These are phyloP conservation scores for Morinoia aosen DNA, from an alignment of 2,888 invertebrate genomes.

Conservation along the genomic window DNA sequence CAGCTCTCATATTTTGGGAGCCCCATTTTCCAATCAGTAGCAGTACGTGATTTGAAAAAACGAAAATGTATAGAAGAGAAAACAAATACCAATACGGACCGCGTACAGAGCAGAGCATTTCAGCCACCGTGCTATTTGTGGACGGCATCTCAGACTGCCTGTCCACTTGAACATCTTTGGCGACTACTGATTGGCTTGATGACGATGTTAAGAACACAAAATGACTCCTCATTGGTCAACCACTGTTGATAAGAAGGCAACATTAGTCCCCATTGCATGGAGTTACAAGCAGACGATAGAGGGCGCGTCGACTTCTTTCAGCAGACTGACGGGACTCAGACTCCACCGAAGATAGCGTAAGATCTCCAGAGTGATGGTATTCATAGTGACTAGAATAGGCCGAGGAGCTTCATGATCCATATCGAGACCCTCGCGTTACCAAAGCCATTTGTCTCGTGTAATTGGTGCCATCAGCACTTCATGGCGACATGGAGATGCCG, in stretches of 20 bases:
- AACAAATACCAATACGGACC: background rate
- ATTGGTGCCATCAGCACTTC: slow-evolving; percentile 12
- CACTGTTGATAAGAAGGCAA: background rate
- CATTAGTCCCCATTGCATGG: background rate
- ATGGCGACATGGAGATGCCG: background rate
- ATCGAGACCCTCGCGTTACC: slow-evolving; percentile 28
- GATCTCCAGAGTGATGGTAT: background rate
- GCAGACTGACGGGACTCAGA: background rate
- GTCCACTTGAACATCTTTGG: background rate
- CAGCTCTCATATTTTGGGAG: background rate
- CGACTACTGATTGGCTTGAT: background rate
- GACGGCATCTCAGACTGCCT: background rate
- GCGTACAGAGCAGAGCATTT: background rate
- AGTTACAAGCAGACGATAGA: background rate
- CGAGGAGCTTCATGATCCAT: background rate
- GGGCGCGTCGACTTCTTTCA: background rate
- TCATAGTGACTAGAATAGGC: slow-evolving; percentile 12
- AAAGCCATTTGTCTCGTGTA: slow-evolving; percentile 20
- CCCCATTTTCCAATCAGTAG: background rate
- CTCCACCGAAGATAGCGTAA: background rate
- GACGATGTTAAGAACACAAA: background rate
- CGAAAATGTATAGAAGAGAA: background rate
- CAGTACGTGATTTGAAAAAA: background rate
- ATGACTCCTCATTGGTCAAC: background rate
- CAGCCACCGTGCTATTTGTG: background rate